These are phyloP conservation scores for Cantharis nigra DNA, from an alignment of 2,888 invertebrate genomes.

Conservation along the genomic window DNA sequence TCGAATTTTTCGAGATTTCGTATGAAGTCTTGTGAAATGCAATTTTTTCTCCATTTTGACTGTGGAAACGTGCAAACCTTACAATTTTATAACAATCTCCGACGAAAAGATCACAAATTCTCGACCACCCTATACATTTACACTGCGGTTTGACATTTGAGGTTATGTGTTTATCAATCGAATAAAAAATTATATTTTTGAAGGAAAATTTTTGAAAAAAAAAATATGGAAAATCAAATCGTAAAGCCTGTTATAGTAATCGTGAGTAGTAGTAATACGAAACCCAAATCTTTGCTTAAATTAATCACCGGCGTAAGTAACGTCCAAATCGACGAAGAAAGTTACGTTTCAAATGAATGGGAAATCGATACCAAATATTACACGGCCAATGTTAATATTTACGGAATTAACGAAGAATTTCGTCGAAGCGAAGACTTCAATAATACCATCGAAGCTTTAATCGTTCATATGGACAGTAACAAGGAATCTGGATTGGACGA, in stretches of 20 bases:
- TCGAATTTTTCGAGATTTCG: too few relatives aligned
- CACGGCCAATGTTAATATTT: conserved; percentile 64
- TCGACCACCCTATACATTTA: conserved; percentile 19
- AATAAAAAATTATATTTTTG: background rate
- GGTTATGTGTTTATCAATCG: background rate
- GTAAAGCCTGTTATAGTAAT: conserved; percentile 48
- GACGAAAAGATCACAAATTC: background rate
- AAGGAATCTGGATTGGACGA: conserved; percentile 56
- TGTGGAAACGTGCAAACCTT: too few relatives aligned
- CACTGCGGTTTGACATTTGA: background rate
- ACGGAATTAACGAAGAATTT: conserved; percentile 57
- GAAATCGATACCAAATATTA: conserved; percentile 75
- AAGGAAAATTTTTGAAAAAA: background rate
- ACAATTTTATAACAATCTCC: too few relatives aligned
- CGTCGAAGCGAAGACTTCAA: conserved; percentile 57
- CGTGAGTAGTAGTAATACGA: conserved; percentile 51
- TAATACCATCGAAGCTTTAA: conserved; percentile 63
- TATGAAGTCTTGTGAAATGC: too few relatives aligned
- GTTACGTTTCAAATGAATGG: conserved; percentile 55
- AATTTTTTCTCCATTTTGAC: too few relatives aligned
- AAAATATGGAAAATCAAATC: background rate
- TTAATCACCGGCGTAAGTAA: conserved; percentile 47
- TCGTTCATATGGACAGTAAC: conserved; percentile 66
- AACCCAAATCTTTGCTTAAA: conserved; percentile 53
- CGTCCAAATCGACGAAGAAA: conserved; percentile 37